Base-by-base conservation (phyloP, 1,140 invertebrate species). In the Drosophila trapezifrons region DNA sequence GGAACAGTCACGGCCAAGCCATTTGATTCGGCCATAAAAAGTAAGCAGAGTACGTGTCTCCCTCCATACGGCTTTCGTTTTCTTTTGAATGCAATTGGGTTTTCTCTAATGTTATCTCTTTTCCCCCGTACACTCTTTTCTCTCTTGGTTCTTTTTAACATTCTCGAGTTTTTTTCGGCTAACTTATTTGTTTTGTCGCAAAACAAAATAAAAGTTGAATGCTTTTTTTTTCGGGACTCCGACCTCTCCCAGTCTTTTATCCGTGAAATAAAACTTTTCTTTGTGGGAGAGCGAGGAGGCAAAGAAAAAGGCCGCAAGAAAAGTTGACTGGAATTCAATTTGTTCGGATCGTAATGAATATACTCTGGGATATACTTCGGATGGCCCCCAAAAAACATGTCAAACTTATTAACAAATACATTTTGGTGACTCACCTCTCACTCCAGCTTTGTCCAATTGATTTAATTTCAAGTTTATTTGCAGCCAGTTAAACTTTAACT, bases 321-420 rank as follows among this genome's bases (percentile, higher is more conserved):
- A 85, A 86, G 74, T 86, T 86, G 63, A 38, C 67, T 69, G 64
- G 72, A 86, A 87, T 86, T 86, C 75, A 87, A 86, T 87, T 86
- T 84, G 80, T 84, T 51, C 47, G 38, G 56, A 55, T 43, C 67
- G 59, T 78, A 82, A 82, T 80, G 65, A 84, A 84, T 80, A 80
- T 66, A 47, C 67, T 79, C 55, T n/a, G 38, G 40, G 9, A 52
- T 72, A 70, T 20, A 35, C 60, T 65, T 51, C 32, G 62, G 60
- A 51, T 7, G 38, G 46, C 27, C 57, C 65, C 40, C n/a, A n/a
- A 55, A 45, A 77, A 79, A 67, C 62, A 69, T 86, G 69, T 78
- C 65, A 22, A 82, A 82, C 83, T 82, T 87, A 78, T 87, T 81
- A 69, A 47, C 74, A 78, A 78, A 80, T 59, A 59, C 56, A 47